Base-by-base conservation (phyloP, 2,113 vertebrate genomes). In the Zapornia atra region DNA sequence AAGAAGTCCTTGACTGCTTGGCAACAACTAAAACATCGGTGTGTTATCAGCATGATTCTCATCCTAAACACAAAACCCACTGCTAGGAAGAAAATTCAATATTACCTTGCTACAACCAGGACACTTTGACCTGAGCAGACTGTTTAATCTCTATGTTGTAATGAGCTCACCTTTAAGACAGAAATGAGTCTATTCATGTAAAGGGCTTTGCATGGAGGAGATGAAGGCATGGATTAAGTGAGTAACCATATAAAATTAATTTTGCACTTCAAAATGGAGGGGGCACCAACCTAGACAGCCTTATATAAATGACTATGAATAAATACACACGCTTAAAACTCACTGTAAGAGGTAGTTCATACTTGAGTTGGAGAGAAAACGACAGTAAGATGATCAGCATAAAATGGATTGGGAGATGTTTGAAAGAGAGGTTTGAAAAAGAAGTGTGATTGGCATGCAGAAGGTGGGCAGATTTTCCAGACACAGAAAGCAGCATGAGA, bases 381-480 rank as follows among this genome's bases (percentile, higher is more conserved):
- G 2, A 88, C 61, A 61, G 57, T 61, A 94, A 86, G 66, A 88
- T 48, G 51, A 92, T 86, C 90, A 89, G 65, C 61, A 88, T 72
- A 57, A 94, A 84, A 92, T 29, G 28, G 48, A 89, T 91, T 79
- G 92, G 64, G 68, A 92, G 72, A 92, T 88, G 50, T 91, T 72
- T 90, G 60, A 90, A 96, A 63, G 54, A 95, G 29, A 91, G 63
- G 72, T 80, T 92, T 93, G 88, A 95, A 86, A 92, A 80, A 88
- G 79, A 91, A 86, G 60, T 78, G 82, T 94, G 90, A 93, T 82
- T 97, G 94, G 91, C 95, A 79, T 93, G 92, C 90, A 94, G 61
- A 95, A 95, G 88, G 90, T 86, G 69, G 90, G 86, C 86, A 96
- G 94, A 92, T 92, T 96, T 97, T 96, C 44, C 95, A 95, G 91